Evolutionary conservation across 2,113 vertebrate species (phyloP), one percentile per base, ranked within the genome.

Genomic region (Lagopus leucura): DNA sequence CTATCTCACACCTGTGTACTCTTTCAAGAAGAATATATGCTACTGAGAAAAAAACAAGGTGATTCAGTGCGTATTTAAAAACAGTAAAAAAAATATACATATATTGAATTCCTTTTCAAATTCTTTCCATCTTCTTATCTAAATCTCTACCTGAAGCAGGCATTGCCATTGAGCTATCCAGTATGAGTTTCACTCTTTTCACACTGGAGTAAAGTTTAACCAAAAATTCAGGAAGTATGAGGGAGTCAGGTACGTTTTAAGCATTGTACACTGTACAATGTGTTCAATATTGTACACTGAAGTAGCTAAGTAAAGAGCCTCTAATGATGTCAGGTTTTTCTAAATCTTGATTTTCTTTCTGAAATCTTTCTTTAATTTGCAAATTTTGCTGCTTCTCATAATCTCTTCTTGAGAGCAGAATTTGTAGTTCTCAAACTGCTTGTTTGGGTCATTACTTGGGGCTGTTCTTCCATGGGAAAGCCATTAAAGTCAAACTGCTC

Each of bases 361-460:
- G 60, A 57, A 36, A 0, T 58, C 32, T 84, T 92, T 55, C 11
- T 88, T 15, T 55, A 17, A 47, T 80, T 89, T 77, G 54, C 14
- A 78, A 32, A 50, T 32, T 78, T 78, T 86, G 8, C 17, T 47
- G 3, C 5, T 34, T 3, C 6, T 40, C 9, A 50, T 84, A 74
- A 81, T 89, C 28, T 88, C 24, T 81, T 22, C 25, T 67, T 71
- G 28, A 84, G 38, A 79, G 38, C 25, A 28, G 58, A 60, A 55
- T 50, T 86, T 47, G 27, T 60, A 32, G 1, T 22, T 10, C 86
- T 80, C 79, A 60, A 43, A 52, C 0, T 0, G 13, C 25, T 80
- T 47, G 6, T 76, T 88, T 83, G 0, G 0, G 52, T 20, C 13
- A 8, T 58, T 58, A 24, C 11, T 7, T 54, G 16, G 50, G 32